Base-by-base conservation (phyloP, 1,140 invertebrate species). In the Macrotrachela quadricornifera region DNA sequence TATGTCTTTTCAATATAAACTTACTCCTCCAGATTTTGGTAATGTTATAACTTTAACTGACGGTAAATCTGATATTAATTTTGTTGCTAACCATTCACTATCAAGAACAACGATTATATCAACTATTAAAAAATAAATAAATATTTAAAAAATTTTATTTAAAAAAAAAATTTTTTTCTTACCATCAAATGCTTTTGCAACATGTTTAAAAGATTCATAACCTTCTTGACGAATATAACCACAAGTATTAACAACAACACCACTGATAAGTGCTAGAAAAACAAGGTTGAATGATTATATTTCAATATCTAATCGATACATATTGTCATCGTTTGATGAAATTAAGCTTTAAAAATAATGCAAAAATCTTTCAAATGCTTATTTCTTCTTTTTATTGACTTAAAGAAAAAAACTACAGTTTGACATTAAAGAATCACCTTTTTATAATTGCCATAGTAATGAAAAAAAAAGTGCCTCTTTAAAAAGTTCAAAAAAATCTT, bases 161-260 rank as follows among this genome's bases (percentile, higher is more conserved):
- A 1, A 18, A 44, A 17, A 18, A 36, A 46, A 16, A 51, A 21
- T 52, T 56, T 62, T 70, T 30, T 8, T 4, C 8, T 30, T 30
- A 30, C 21, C 85, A 74, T 92, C 84, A 71, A 96, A 96, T 9
- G 82, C 82, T 62, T 85, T 79, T 0, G 86, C 85, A 8, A 85
- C 79, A 62, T 91, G 83, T 11, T 74, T 64, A 2, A 75, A 56
- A 21, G 65, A 65, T 46, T 71, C 60, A 56, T 74, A 75, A 6
- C 73, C 73, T 48, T 85, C 80, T 1, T 78, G 82, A 71, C 90
- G 87, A 0, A 95, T 79, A 88, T 88, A 97, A 1, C 91, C 91
- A 63, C 87, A 91, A 0, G 92, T 97, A 64, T 99, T 97, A 49
- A 99, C 90, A 39, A 99, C 80, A 1, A 86, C 81, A n/a, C 92